Conservation (phyloP, 1,140 invertebrate species). For the Delia radicum region DNA sequence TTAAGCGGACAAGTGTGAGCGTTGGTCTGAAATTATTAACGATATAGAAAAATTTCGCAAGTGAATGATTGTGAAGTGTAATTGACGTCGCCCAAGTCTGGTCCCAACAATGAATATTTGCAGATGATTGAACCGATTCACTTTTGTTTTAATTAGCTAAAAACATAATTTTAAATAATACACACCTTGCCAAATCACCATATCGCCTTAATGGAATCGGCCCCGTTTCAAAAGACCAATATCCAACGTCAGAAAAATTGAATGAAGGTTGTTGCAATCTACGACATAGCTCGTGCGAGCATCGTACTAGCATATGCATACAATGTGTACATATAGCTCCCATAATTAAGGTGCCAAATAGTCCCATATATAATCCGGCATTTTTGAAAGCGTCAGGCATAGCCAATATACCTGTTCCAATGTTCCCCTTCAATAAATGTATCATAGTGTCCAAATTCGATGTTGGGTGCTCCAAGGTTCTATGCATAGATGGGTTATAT, state of each 20-base stretch:
- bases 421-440: slow-evolving; percentile 79
- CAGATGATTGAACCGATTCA: too few relatives aligned
- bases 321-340: slow-evolving; percentile 81
- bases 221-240: slow-evolving; percentile 70
- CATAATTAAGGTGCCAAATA: slow-evolving; percentile 74
- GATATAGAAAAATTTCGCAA: too few relatives aligned
- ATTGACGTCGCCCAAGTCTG: too few relatives aligned
- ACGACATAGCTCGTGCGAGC: slow-evolving; percentile 70
- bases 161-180: slow-evolving; percentile 17
- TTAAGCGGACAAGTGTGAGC: too few relatives aligned
- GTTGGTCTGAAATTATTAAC: too few relatives aligned
- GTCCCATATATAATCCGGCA: slow-evolving; percentile 72
- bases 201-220: slow-evolving; percentile 65
- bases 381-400: slow-evolving; percentile 86
- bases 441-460: slow-evolving; percentile 81
- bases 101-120: too few relatives aligned
- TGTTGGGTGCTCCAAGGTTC: slow-evolving; percentile 71
- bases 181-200: slow-evolving; percentile 66
- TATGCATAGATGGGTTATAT: slow-evolving; percentile 66
- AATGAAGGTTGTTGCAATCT: slow-evolving; percentile 66
- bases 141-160: too few relatives aligned
- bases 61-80: too few relatives aligned
- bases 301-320: slow-evolving; percentile 81
- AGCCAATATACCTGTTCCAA: slow-evolving; percentile 80
- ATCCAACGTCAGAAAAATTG: slow-evolving; percentile 73